Percentiles rank a stretch among this genome's conserved stretches.
phyloP scores from a whole-genome alignment of 2,113 vertebrate species.

The Protomyctophum bolini region DNA sequence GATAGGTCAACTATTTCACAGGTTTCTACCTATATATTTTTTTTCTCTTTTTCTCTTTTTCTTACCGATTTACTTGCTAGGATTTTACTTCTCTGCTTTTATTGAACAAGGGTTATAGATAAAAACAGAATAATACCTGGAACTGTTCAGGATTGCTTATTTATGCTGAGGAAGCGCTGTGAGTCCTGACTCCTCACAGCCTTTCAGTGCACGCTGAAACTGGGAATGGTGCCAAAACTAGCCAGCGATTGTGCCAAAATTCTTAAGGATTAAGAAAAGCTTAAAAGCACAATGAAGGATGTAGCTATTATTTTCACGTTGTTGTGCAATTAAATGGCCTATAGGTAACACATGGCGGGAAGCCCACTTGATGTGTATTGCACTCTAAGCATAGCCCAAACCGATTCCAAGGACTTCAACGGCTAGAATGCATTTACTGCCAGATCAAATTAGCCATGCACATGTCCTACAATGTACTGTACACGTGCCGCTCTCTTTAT shows the following conservation, averaged over 20 bases:
- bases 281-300: conserved; percentile 23
- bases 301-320: conserved; percentile 32
- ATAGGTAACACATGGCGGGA: background rate
- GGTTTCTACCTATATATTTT: conserved; percentile 3
- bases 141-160: conserved; percentile 38
- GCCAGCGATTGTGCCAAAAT: conserved; percentile 58
- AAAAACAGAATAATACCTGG: conserved; percentile 34
- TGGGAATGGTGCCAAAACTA: conserved; percentile 60
- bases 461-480: conserved; percentile 18
- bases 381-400: conserved; percentile 20
- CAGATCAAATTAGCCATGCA: conserved; percentile 37
- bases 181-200: conserved; percentile 32
- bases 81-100: conserved; percentile 53
- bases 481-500: conserved; percentile 25
- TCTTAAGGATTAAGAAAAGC: conserved; percentile 34
- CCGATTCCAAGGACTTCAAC: conserved; percentile 17
- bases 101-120: conserved; percentile 35
- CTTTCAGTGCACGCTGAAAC: conserved; percentile 44
- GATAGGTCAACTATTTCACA: conserved; percentile 26
- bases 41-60: background rate
- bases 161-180: conserved; percentile 49
- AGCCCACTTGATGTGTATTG: conserved; percentile 16
- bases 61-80: conserved; percentile 45
- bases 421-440: conserved; percentile 42
- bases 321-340: conserved; percentile 13